Conservation (phyloP, 2,797 vertebrate genomes). For the Spatula clypeata region DNA sequence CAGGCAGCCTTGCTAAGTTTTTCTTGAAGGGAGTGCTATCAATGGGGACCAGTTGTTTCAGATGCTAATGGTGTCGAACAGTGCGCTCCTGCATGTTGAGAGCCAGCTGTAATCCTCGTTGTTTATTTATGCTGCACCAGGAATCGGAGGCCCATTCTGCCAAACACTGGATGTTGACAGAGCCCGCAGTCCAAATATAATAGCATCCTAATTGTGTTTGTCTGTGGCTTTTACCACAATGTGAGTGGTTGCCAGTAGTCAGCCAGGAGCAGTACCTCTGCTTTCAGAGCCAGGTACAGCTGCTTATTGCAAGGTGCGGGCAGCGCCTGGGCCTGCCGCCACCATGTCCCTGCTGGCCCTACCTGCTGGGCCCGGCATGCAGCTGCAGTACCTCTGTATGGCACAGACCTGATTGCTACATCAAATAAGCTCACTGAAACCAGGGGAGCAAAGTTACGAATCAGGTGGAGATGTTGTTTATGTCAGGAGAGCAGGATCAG, state of each 20-base stretch:
- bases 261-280: neutral
- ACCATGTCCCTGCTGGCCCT: neutral
- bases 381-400: neutral
- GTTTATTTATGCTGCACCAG: conserved; percentile 61
- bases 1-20: conserved; percentile 33
- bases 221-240: neutral
- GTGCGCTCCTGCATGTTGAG: neutral
- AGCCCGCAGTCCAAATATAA: neutral
- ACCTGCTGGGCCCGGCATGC: neutral
- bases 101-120: conserved; percentile 57
- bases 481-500: neutral
- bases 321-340: neutral
- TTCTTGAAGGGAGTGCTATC: conserved; percentile 39
- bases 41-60: conserved; percentile 42
- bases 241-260: neutral
- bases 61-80: conserved; percentile 54
- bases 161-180: neutral
- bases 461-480: neutral
- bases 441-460: neutral
- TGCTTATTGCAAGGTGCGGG: neutral
- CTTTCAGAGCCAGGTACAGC: neutral
- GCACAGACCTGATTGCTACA: neutral
- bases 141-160: conserved; percentile 45
- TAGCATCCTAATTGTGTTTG: conserved; percentile 8
- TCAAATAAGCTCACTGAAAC: neutral